Evolutionary conservation across 2,888 invertebrate species (phyloP), one percentile per base, ranked within the genome.

Genomic region (Plebejus melissa): DNA sequence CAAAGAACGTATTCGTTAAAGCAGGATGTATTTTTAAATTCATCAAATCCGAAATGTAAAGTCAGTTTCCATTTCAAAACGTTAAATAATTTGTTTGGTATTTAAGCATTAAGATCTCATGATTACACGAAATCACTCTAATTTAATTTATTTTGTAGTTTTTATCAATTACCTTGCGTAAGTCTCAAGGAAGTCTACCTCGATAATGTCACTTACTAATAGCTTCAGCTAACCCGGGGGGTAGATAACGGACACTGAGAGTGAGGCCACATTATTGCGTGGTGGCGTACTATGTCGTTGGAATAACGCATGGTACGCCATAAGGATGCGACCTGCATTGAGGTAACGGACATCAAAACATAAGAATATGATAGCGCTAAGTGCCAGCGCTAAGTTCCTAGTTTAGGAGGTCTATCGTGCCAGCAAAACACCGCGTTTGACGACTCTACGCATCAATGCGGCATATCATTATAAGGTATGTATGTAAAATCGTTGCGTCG

Each of bases 201-300:
- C 50, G 79, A 79, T 79, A 79, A 77, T 76, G 79, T 78, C 77
- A 75, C 74, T 74, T 75, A 72, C 72, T 72, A 71, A 71, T 72
- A 28, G 72, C 13, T 72, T 28, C 32, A 11, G 22, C 7, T 71
- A 50, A 54, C 50, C 72, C 36, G 41, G 50, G 41, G 38, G 70
- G 70, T 79, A 77, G 79, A 79, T 78, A 80, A 79, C 79, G 78
- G 83, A 84, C 83, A 87, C 83, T 13, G 13, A 50, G 13, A 50
- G 13, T 4, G 50, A 50, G 13, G 50, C 13, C 3, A 13, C 2
- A 50, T 3, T 50, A 2, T 0, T 4, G 13, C 50, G 22, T 22
- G 4, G 50, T 50, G 13, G 50, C 50, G 41, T 41, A 22, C 22
- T 22, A 41, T 38, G 16, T 16, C 16, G 54, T 54, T 54, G 54